Conservation (phyloP, 2,888 invertebrate species). For the Poecilus cupreus region DNA sequence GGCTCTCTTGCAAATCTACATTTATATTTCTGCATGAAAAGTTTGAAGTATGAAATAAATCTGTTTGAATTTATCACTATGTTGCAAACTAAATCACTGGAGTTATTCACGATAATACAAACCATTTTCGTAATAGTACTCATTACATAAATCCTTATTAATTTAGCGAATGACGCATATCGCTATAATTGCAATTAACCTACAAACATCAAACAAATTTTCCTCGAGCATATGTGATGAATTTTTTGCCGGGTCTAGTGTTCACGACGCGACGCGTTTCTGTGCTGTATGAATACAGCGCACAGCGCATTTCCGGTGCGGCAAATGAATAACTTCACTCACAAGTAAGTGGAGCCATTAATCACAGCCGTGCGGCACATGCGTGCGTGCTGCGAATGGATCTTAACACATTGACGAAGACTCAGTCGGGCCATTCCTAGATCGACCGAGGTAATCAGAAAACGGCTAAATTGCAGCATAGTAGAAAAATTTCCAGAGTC, state of each 20-base stretch:
- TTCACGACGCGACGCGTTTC: background rate
- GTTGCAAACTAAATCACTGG: background rate
- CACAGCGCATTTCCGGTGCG: conserved; percentile 17
- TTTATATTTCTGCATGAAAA: background rate
- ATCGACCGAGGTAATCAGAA: no score
- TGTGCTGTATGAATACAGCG: background rate
- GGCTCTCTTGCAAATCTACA: no score
- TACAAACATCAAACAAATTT: conserved; percentile 11
- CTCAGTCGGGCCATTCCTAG: no score
- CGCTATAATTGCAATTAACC: conserved; percentile 27
- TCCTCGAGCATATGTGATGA: background rate
- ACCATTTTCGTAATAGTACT: background rate
- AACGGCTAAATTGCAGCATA: no score
- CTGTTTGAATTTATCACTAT: background rate
- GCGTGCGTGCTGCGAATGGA: background rate
- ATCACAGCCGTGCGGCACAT: conserved; percentile 10
- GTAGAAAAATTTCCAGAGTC: no score
- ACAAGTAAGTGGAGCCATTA: conserved; percentile 23
- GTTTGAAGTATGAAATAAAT: no score
- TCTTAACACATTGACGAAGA: background rate
- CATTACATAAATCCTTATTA: conserved; percentile 10
- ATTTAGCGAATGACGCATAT: conserved; percentile 18
- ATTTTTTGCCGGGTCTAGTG: conserved; percentile 1
- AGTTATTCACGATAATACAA: background rate
- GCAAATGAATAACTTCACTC: conserved; percentile 38